Evolutionary conservation across 2,888 invertebrate genomes (phyloP).

Genomic region (Flabesymbios commensalis): DNA sequence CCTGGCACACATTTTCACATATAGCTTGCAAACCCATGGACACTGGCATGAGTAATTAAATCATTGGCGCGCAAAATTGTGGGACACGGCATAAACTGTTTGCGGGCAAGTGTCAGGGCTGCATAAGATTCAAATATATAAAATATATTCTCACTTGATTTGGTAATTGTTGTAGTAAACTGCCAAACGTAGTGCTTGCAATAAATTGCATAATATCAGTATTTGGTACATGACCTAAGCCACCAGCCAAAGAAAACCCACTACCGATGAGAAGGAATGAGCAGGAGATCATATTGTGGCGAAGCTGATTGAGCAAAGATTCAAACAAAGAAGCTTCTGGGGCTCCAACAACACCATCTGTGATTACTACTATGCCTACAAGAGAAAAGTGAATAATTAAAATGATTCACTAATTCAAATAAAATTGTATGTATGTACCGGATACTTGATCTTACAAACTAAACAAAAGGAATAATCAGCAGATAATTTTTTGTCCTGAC

Average conservation of each 20-base stretch:
- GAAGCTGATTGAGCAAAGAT: conserved; percentile 72
- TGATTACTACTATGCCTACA: conserved; percentile 71
- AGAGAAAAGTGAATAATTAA: too few species aligned
- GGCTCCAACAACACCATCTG: conserved; percentile 75
- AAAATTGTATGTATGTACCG: background rate
- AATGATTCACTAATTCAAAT: background rate
- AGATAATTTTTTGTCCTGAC: too few species aligned
- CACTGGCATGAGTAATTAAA: too few species aligned
- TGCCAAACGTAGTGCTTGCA: conserved; percentile 75
- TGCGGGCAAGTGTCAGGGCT: conserved; percentile 40
- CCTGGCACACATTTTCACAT: background rate
- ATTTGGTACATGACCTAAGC: conserved; percentile 66
- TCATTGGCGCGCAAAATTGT: too few species aligned
- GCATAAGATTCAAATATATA: too few species aligned
- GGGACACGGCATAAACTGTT: conserved; percentile 14
- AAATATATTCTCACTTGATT: too few species aligned
- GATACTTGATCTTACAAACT: background rate
- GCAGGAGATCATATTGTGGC: conserved; percentile 74
- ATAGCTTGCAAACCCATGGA: background rate
- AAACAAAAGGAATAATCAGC: background rate
- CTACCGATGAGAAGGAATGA: conserved; percentile 76
- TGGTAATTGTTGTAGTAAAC: conserved; percentile 66
- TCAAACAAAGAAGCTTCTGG: conserved; percentile 77
- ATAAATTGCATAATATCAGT: conserved; percentile 76
- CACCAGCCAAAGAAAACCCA: conserved; percentile 6